Evolutionary conservation across 2,888 invertebrate genomes (phyloP).

Genomic region (Dendrolimus pini): DNA sequence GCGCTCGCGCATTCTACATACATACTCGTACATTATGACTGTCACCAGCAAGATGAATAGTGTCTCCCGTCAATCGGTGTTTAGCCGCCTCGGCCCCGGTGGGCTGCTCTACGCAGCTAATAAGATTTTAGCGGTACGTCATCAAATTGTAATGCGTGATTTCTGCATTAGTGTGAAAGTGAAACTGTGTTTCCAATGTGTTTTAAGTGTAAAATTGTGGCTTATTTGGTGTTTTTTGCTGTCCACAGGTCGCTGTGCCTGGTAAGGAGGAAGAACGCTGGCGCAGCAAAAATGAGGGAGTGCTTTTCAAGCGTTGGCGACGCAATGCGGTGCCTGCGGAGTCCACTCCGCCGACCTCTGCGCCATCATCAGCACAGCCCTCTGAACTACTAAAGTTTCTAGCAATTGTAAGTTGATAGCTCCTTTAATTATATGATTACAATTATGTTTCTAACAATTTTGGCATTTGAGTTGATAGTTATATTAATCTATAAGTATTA

Average conservation of each 20-base stretch:
- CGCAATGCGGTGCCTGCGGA: constrained; percentile 46
- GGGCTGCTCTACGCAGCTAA: constrained; percentile 68
- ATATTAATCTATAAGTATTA: too few relatives aligned
- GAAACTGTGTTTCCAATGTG: constrained; percentile 19
- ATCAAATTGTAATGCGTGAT: constrained; percentile 15
- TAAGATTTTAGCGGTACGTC: constrained; percentile 73
- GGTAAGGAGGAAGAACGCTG: constrained; percentile 69
- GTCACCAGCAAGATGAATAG: constrained; percentile 74
- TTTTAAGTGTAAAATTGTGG: constrained; percentile 32
- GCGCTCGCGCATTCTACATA: constrained; percentile 15
- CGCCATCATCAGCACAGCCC: constrained; percentile 47
- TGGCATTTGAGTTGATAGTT: too few relatives aligned
- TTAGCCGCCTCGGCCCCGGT: constrained; percentile 67
- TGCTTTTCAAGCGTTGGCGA: constrained; percentile 66
- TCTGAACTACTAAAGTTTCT: constrained; percentile 82
- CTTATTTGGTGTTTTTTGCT: constrained; percentile 59
- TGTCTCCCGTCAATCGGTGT: constrained; percentile 67
- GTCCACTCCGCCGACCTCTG: constrained; percentile 32
- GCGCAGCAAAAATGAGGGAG: constrained; percentile 63
- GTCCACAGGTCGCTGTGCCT: constrained; percentile 69
- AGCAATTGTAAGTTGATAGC: constrained; percentile 83
- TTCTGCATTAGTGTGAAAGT: constrained; percentile 25
- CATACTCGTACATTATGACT: constrained; percentile 59
- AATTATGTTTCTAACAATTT: too few relatives aligned
- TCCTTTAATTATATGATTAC: background rate